phyloP scores from a whole-genome alignment of 1,140 invertebrate genomes.

The Leucophenga varia region DNA sequence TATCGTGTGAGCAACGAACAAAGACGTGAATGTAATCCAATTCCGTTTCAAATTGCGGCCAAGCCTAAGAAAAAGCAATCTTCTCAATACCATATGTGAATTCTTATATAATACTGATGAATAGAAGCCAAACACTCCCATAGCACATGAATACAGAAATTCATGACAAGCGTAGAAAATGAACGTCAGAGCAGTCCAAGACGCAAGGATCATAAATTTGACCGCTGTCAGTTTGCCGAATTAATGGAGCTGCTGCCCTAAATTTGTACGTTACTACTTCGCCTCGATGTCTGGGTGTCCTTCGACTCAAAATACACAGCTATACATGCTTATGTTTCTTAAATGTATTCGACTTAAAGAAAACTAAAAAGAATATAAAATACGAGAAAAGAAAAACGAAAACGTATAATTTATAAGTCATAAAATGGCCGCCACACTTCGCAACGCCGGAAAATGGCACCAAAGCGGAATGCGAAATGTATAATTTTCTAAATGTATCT shows the following conservation, averaged over 20 bases:
- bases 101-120: no score
- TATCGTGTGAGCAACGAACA: no score
- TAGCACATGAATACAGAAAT: no score
- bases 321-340: no score
- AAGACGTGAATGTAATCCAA: no score
- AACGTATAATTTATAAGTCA: slow-evolving; percentile 55
- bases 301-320: no score
- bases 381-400: slow-evolving; percentile 30
- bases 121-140: no score
- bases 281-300: no score
- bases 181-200: slow-evolving; percentile 16
- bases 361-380: slow-evolving; percentile 10
- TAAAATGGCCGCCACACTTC: slow-evolving; percentile 33
- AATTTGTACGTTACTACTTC: no score
- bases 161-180: slow-evolving; percentile 42
- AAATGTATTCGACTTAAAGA: slow-evolving; percentile 3
- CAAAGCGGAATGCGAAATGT: slow-evolving; percentile 36
- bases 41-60: no score
- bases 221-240: slow-evolving; percentile 48
- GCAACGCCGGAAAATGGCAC: slow-evolving; percentile 26
- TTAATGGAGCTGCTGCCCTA: slow-evolving; percentile 48
- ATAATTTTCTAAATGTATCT: slow-evolving; percentile 48
- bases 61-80: no score
- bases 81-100: no score
- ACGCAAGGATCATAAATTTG: slow-evolving; percentile 44